These are phyloP conservation scores for Anas platyrhynchos DNA, from an alignment of 2,113 vertebrate species.

Conservation along the genomic window DNA sequence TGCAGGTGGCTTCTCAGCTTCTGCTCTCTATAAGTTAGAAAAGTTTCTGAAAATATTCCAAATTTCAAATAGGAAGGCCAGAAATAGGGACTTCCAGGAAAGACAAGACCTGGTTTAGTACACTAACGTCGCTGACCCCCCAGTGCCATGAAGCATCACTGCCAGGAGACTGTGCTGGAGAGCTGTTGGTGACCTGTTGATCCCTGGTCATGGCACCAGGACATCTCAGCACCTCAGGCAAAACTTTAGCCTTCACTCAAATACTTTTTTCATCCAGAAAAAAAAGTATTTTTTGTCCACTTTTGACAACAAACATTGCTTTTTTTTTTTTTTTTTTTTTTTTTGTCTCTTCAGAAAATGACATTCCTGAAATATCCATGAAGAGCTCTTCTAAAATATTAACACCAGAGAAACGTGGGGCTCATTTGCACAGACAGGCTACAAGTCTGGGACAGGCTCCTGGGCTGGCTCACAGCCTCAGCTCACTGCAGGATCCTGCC, in stretches of 20 bases:
- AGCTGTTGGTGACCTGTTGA: accelerated
- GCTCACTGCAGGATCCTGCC: background rate
- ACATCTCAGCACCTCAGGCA: background rate
- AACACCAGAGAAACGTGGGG: background rate
- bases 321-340: background rate
- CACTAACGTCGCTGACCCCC: background rate
- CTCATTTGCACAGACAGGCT: background rate
- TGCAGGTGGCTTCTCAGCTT: background rate
- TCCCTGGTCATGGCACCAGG: background rate
- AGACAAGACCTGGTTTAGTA: background rate
- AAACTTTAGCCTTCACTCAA: background rate
- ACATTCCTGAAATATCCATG: background rate
- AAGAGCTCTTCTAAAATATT: background rate
- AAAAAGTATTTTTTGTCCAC: background rate
- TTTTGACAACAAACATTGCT: background rate
- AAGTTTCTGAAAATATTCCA: background rate
- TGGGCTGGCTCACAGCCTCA: background rate
- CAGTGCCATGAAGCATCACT: background rate
- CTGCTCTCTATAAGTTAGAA: background rate
- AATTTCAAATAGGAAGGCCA: background rate
- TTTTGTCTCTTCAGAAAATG: background rate
- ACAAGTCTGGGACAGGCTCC: background rate
- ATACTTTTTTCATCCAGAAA: background rate
- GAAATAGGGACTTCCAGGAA: background rate
- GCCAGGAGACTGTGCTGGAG: background rate